phyloP scores from a whole-genome alignment of 2,113 vertebrate genomes.

The Neofelis nebulosa region DNA sequence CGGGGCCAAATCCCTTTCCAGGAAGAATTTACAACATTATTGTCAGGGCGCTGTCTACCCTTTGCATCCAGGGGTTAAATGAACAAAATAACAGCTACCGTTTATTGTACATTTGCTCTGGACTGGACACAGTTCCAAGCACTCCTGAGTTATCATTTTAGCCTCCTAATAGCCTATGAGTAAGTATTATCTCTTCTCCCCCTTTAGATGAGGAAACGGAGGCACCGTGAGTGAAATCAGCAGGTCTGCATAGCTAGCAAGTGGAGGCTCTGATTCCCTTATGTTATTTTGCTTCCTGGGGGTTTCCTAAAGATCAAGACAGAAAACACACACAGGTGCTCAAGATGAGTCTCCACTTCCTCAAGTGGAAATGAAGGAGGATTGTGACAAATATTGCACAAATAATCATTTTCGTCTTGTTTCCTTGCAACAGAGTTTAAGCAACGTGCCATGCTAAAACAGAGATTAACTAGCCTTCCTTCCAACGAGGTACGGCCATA shows the following conservation, averaged over 20 bases:
- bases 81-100: neutral
- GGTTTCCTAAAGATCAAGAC: neutral
- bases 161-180: neutral
- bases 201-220: neutral
- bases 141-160: too few species aligned
- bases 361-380: neutral
- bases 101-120: neutral
- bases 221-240: neutral
- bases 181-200: neutral
- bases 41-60: fast-evolving
- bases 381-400: neutral
- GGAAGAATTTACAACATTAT: fast-evolving
- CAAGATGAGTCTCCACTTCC: neutral
- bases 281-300: too few species aligned
- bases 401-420: neutral
- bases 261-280: neutral
- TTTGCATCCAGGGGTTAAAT: neutral
- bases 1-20: too few species aligned
- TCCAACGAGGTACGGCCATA: too few species aligned
- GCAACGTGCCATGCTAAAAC: too few species aligned
- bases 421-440: neutral
- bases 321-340: neutral
- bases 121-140: neutral
- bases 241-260: fast-evolving
- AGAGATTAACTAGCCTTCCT: neutral